Conservation (phyloP, 1,140 invertebrate genomes). For the Micrasema longulum region DNA sequence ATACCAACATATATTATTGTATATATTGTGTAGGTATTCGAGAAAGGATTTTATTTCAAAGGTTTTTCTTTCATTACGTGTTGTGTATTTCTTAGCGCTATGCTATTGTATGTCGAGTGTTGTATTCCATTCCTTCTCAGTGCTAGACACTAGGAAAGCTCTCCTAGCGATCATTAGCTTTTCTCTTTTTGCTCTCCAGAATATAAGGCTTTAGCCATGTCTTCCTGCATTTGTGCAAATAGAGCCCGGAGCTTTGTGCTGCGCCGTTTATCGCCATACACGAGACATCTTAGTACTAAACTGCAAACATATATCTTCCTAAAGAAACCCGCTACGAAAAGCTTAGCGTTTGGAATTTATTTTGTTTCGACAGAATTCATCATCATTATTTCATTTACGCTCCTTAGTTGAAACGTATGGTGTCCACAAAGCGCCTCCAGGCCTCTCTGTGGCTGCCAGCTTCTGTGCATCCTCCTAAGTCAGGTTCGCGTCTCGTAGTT, state of each 20-base stretch:
- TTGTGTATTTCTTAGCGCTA: too few species aligned
- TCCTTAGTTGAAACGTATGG: too few species aligned
- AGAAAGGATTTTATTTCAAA: too few species aligned
- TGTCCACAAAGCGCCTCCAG: too few species aligned
- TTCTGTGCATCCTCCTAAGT: too few species aligned
- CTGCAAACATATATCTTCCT: slow-evolving; percentile 11
- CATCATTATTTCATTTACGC: too few species aligned
- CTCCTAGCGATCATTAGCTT: slow-evolving; percentile 20
- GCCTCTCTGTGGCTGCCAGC: too few species aligned
- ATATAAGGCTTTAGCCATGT: slow-evolving; percentile 23
- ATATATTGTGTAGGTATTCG: too few species aligned
- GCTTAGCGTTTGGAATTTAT: neutral
- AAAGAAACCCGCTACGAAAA: slow-evolving; percentile 2
- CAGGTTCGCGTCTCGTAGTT: too few species aligned
- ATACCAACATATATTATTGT: too few species aligned
- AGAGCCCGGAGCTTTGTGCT: slow-evolving; percentile 23
- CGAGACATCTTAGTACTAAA: slow-evolving; percentile 1
- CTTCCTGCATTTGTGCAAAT: slow-evolving; percentile 33
- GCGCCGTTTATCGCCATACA: slow-evolving; percentile 26
- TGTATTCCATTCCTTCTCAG: neutral
- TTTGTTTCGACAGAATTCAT: too few species aligned
- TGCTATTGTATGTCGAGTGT: neutral
- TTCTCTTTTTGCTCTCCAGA: slow-evolving; percentile 22
- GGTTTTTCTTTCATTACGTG: too few species aligned
- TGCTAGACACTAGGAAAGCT: slow-evolving; percentile 3